A percentile compares a stretch with the other conserved stretches of the same genome.
Evolutionary conservation across 2,113 vertebrate species (phyloP).

Genomic region (Ammodramus savannarum): DNA sequence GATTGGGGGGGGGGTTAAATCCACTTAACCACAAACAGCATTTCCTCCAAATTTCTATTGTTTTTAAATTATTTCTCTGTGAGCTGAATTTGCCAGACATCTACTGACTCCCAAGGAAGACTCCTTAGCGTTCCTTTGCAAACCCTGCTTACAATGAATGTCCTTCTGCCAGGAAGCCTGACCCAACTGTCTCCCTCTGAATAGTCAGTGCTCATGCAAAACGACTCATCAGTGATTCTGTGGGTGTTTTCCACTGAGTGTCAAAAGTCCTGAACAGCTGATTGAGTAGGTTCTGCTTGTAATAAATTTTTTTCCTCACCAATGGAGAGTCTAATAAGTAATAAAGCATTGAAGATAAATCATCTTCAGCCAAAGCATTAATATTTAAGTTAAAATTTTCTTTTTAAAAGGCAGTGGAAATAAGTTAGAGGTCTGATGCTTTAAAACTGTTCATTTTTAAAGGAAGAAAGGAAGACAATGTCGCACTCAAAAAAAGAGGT

Average conservation of each 20-base stretch:
- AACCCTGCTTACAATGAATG: background rate
- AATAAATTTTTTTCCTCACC: background rate
- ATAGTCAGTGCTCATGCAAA: background rate
- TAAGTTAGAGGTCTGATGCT: background rate
- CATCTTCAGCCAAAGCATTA: background rate
- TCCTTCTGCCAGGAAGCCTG: background rate
- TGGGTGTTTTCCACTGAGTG: background rate
- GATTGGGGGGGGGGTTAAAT: background rate
- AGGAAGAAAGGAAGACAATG: background rate
- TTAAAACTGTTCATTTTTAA: background rate
- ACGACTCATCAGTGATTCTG: background rate
- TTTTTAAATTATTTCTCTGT: background rate
- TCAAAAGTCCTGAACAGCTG: background rate
- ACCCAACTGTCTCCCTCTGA: background rate
- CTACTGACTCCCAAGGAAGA: background rate
- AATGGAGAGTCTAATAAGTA: background rate
- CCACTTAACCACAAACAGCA: background rate
- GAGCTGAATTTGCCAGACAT: background rate
- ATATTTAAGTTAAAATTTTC: slow-evolving; percentile 26
- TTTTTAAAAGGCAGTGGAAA: background rate
- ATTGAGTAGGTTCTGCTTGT: background rate
- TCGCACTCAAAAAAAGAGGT: background rate
- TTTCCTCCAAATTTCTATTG: background rate
- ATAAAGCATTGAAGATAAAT: background rate
- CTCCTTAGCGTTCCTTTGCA: background rate